Conservation (phyloP, 2,797 vertebrate genomes). For the Tarsius wallacei region DNA sequence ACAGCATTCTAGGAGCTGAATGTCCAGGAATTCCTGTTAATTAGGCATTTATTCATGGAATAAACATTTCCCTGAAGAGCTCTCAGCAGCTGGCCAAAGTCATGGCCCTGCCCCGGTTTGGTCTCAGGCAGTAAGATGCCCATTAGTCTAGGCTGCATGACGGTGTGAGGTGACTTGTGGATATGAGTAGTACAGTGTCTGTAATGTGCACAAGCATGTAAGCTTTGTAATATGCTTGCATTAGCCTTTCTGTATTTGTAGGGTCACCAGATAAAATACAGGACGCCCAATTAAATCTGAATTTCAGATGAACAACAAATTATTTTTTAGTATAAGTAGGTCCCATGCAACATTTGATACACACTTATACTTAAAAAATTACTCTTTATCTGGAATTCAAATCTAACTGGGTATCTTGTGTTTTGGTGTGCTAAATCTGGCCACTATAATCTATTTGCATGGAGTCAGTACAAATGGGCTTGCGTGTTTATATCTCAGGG, state of each 20-base stretch:
- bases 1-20: slow-evolving; percentile 9
- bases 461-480: not conserved
- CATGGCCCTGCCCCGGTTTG: not conserved
- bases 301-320: slow-evolving; percentile 15
- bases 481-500: not conserved
- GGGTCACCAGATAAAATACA: not conserved
- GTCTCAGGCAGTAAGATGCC: not conserved
- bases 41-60: slow-evolving; percentile 30
- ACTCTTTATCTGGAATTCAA: slow-evolving; percentile 8
- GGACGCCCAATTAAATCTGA: not conserved
- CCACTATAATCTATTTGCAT: not conserved
- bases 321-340: not conserved
- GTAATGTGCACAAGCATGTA: not conserved
- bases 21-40: slow-evolving; percentile 59
- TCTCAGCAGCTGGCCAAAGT: not conserved
- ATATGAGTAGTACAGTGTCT: not conserved
- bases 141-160: not conserved
- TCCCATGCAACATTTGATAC: not conserved
- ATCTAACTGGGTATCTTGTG: not conserved
- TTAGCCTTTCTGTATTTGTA: not conserved
- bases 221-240: not conserved
- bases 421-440: not conserved
- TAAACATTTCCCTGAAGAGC: slow-evolving; percentile 62
- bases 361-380: not conserved
- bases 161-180: not conserved